Evolutionary conservation across 2,888 invertebrate species (phyloP).

Genomic region (Adelphocoris suturalis): DNA sequence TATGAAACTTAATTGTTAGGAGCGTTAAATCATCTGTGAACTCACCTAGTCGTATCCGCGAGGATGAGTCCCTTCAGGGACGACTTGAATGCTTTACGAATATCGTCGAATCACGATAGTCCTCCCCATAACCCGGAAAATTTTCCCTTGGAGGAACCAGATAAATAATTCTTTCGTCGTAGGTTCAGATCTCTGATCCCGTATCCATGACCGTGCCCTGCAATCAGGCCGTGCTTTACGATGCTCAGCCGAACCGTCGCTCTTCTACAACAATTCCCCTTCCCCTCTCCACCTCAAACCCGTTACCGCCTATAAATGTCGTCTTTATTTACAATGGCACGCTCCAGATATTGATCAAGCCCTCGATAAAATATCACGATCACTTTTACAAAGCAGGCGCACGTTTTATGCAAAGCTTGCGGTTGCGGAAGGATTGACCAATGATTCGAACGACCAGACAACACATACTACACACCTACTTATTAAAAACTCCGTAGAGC

Average conservation of each 20-base stretch:
- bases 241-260: not conserved
- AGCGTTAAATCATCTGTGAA: not conserved
- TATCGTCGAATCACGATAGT: slow-evolving; percentile 18
- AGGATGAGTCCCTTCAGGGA: slow-evolving; percentile 9
- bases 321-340: slow-evolving; percentile 25
- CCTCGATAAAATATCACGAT: slow-evolving; percentile 11
- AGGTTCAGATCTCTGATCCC: not conserved
- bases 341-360: slow-evolving; percentile 26
- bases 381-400: not conserved
- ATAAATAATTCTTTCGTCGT: slow-evolving; percentile 13
- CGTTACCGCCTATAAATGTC: slow-evolving; percentile 24
- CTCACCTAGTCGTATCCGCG: not conserved
- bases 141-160: not conserved
- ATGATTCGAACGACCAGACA: not conserved
- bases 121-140: not conserved
- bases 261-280: not conserved
- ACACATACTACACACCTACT: no score
- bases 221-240: slow-evolving; percentile 25
- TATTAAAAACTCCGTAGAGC: no score
- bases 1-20: no score
- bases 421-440: not conserved
- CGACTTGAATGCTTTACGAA: slow-evolving; percentile 5
- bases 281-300: not conserved
- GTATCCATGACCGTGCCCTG: slow-evolving; percentile 19
- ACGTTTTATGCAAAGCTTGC: slow-evolving; percentile 18